phyloP scores from a whole-genome alignment of 1,140 invertebrate genomes.

The Lordiphosa collinella region DNA sequence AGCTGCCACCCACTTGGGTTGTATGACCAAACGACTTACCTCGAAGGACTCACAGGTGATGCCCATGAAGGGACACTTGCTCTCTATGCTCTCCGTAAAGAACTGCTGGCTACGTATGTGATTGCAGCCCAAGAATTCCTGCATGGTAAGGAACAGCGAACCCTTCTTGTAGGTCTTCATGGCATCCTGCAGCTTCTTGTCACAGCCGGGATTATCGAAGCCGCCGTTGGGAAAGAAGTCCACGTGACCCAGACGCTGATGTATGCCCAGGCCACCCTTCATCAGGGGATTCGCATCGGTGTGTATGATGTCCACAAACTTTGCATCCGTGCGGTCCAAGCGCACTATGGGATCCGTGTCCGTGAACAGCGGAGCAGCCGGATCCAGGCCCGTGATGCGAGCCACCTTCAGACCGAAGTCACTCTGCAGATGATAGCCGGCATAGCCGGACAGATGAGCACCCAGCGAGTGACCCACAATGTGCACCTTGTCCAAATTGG shows the following conservation, averaged over 20 bases:
- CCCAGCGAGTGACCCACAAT: slow-evolving; percentile 95
- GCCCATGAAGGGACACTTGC: slow-evolving; percentile 86
- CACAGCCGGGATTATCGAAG: slow-evolving; percentile 91
- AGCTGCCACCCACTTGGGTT: background rate
- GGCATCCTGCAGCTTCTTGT: slow-evolving; percentile 85
- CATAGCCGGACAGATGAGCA: slow-evolving; percentile 91
- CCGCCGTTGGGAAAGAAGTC: slow-evolving; percentile 96
- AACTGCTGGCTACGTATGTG: slow-evolving; percentile 91
- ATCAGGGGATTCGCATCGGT: slow-evolving; percentile 91
- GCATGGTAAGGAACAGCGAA: slow-evolving; percentile 83
- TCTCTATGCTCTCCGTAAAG: slow-evolving; percentile 92
- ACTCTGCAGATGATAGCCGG: slow-evolving; percentile 86
- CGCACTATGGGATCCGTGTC: slow-evolving; percentile 89
- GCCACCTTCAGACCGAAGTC: slow-evolving; percentile 85
- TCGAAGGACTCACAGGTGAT: slow-evolving; percentile 90
- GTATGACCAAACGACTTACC: slow-evolving; percentile 63
- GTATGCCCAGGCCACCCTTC: slow-evolving; percentile 90
- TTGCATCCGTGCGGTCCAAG: slow-evolving; percentile 90
- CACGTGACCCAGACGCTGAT: slow-evolving; percentile 89
- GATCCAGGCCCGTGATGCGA: slow-evolving; percentile 89
- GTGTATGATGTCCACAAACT: slow-evolving; percentile 93
- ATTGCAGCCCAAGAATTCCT: slow-evolving; percentile 90
- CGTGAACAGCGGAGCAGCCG: slow-evolving; percentile 95
- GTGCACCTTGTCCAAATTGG: slow-evolving; percentile 85
- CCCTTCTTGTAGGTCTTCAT: slow-evolving; percentile 82